Percentiles rank a stretch among this genome's conserved stretches.
Evolutionary conservation across 2,888 invertebrate species (phyloP).

Genomic region (Mimumesa dahlbomi): DNA sequence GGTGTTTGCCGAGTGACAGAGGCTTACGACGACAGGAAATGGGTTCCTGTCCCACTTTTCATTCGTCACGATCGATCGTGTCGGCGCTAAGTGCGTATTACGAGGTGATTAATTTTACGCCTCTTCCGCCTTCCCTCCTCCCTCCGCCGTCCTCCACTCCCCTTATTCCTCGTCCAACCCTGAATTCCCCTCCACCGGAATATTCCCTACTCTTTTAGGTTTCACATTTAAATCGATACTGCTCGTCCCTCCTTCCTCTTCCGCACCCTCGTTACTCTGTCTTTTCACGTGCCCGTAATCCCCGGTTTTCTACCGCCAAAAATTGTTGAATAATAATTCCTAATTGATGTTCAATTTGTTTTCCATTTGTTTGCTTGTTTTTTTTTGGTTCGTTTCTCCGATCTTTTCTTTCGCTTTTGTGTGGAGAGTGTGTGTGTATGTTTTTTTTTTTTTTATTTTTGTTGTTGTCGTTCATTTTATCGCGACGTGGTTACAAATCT

Average conservation of each 20-base stretch:
- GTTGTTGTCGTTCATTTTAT: no score
- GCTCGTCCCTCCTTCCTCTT: conserved; percentile 6
- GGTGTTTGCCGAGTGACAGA: conserved; percentile 48
- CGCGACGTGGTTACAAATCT: no score
- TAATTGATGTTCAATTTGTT: conserved; percentile 1
- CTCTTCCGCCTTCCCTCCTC: conserved; percentile 27
- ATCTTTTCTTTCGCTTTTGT: no score
- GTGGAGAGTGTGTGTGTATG: no score
- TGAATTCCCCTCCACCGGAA: not conserved
- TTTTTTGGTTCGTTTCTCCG: not conserved
- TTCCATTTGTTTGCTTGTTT: not conserved
- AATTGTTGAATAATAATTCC: not conserved
- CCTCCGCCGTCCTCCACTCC: conserved; percentile 1
- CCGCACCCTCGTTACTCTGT: not conserved
- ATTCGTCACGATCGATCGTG: conserved; percentile 64
- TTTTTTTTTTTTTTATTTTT: no score
- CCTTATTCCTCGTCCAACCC: conserved; percentile 1
- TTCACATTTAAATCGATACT: conserved; percentile 35
- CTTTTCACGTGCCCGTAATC: not conserved
- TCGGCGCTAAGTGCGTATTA: conserved; percentile 66
- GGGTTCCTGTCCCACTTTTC: conserved; percentile 65
- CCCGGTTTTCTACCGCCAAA: not conserved
- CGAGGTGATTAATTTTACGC: conserved; percentile 69
- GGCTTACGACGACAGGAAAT: conserved; percentile 46
- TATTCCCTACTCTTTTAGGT: conserved; percentile 14